These are phyloP conservation scores for Piscicola geometra DNA, from an alignment of 2,888 invertebrate species.

Conservation along the genomic window DNA sequence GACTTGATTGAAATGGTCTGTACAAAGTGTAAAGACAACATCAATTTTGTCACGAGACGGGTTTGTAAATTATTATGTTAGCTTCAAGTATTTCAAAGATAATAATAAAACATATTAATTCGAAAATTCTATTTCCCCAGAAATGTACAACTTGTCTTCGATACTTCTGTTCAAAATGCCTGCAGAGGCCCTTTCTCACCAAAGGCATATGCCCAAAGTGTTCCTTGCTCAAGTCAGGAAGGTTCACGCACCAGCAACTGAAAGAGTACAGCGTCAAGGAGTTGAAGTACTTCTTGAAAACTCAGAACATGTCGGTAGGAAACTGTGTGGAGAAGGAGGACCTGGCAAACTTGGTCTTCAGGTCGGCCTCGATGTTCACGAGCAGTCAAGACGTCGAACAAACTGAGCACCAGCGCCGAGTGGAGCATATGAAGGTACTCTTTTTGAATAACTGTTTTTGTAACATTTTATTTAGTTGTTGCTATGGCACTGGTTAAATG, in stretches of 20 bases:
- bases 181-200: neutral
- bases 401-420: conserved; percentile 41
- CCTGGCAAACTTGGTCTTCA: conserved; percentile 50
- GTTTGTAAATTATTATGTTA: conserved; percentile 19
- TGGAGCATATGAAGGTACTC: conserved; percentile 40
- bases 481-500: neutral
- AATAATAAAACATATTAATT: too few relatives aligned
- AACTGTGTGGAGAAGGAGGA: conserved; percentile 53
- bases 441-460: too few relatives aligned
- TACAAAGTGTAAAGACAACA: neutral
- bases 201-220: conserved; percentile 49
- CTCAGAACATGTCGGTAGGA: conserved; percentile 48
- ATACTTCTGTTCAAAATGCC: conserved; percentile 22
- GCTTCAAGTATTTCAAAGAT: neutral
- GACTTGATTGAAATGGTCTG: neutral
- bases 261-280: conserved; percentile 50
- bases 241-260: conserved; percentile 49
- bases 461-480: too few relatives aligned
- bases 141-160: conserved; percentile 18
- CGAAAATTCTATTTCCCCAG: conserved; percentile 5
- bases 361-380: conserved; percentile 34
- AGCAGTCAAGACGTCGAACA: conserved; percentile 43
- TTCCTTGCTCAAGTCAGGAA: conserved; percentile 47
- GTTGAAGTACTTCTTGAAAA: conserved; percentile 49
- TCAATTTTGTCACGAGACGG: conserved; percentile 26